phyloP scores from a whole-genome alignment of 2,113 vertebrate species.

The Eolophus roseicapilla region DNA sequence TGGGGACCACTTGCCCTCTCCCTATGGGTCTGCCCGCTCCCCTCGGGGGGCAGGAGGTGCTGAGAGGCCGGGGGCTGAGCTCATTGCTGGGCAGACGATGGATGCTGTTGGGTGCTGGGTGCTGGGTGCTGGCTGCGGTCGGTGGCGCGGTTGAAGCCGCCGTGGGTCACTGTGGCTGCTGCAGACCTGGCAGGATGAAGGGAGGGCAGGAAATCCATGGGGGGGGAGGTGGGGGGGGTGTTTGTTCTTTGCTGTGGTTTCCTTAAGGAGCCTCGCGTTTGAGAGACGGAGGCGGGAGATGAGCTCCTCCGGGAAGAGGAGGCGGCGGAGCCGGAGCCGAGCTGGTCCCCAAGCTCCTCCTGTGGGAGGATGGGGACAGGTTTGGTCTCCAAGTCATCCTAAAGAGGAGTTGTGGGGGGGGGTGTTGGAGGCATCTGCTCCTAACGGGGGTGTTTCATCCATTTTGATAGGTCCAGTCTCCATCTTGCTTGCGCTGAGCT shows the following conservation, averaged over 20 bases:
- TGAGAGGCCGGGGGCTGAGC: not conserved
- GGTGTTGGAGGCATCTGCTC: not conserved
- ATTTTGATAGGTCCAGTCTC: not conserved
- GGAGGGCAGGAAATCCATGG: constrained; percentile 12
- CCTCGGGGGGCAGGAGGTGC: not conserved
- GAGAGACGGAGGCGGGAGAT: not conserved
- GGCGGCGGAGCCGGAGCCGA: not conserved
- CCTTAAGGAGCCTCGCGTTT: not conserved
- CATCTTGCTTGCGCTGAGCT: not conserved
- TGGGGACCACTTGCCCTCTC: not conserved
- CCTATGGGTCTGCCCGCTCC: not conserved
- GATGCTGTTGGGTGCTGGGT: not conserved
- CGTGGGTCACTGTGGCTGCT: not conserved
- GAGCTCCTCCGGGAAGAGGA: not conserved
- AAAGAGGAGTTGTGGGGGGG: too few relatives aligned
- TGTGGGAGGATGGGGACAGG: not conserved
- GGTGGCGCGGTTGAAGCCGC: not conserved
- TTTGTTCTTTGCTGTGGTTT: constrained; percentile 43
- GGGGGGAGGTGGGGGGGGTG: too few relatives aligned
- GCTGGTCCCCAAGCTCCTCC: not conserved
- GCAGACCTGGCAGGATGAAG: not conserved
- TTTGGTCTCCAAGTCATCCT: too few relatives aligned
- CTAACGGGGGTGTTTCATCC: not conserved
- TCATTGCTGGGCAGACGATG: fast-evolving
- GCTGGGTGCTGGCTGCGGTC: not conserved